phyloP scores from a whole-genome alignment of 1,140 invertebrate species.

The Teleogryllus occipitalis region DNA sequence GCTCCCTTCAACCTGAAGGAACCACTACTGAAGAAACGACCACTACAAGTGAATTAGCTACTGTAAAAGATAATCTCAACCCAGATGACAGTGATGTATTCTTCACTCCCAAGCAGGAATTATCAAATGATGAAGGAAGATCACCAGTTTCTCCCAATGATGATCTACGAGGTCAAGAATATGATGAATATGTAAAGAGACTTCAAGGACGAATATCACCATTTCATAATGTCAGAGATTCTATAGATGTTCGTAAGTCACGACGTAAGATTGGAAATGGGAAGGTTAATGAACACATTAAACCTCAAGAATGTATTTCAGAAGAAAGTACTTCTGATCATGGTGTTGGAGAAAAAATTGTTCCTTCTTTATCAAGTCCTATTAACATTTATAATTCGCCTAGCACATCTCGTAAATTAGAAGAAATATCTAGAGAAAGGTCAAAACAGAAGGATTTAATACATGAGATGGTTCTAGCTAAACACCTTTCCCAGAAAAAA shows the following conservation, averaged over 20 bases:
- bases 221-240: conserved; percentile 61
- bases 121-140: conserved; percentile 8
- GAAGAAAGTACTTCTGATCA: conserved; percentile 25
- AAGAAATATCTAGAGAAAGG: conserved; percentile 56
- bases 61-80: conserved; percentile 27
- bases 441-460: conserved; percentile 61
- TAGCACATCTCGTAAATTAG: conserved; percentile 46
- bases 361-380: neutral
- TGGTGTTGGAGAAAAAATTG: neutral
- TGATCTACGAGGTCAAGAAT: conserved; percentile 30
- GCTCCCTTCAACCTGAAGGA: conserved; percentile 33
- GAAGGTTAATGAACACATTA: conserved; percentile 30
- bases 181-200: conserved; percentile 56
- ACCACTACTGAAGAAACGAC: conserved; percentile 27
- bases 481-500: conserved; percentile 58
- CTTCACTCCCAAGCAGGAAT: conserved; percentile 16
- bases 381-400: conserved; percentile 1
- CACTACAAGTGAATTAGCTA: conserved; percentile 30
- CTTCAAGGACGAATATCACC: conserved; percentile 60
- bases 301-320: conserved; percentile 13
- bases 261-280: conserved; percentile 40
- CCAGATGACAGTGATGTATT: conserved; percentile 23
- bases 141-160: neutral
- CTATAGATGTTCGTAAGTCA: conserved; percentile 58
- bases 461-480: conserved; percentile 70